Base-by-base conservation (phyloP, 2,797 vertebrate species). In the Nannoperca australis region DNA sequence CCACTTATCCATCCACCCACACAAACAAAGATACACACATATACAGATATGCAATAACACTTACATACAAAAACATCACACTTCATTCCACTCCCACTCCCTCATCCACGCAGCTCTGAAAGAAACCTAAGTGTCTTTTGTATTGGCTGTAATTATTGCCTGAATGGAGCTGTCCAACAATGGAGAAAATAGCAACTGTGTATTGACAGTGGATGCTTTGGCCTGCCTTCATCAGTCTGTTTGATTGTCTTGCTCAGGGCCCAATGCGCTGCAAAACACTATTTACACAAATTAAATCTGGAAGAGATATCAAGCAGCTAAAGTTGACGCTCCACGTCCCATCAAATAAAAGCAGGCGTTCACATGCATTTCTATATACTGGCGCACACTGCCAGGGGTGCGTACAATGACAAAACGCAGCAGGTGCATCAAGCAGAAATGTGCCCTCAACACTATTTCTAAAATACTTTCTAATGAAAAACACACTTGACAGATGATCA, bases 161-260 rank as follows among this genome's bases (percentile, higher is more conserved):
- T 86, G 78, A 91, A 89, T 86, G 70, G 84, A 90, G 50, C 77
- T 86, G 79, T 84, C 76, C 79, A 89, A 84, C 83, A 91, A 90
- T 88, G 58, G 77, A 85, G 55, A 62, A 76, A 89, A 85, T 63
- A 90, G 79, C 70, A 56, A 63, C 53, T 58, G 60, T 67, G 72
- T 75, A 70, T 85, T 89, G 89, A 89, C 90, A 86, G 76, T 63
- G 14, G 64, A 79, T 17, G 60, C 70, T 62, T 78, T 63, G 65
- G 47, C 66, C 71, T 62, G 64, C 69, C 66, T 73, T 76, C 80
- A 65, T 82, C 72, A 69, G 50, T 60, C 56, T 53, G 56, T 73
- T 55, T 83, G 62, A 81, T 84, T 88, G 78, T 82, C 61, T 76
- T 34, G 42, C 68, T 75, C 65, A 42, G 38, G 54, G 34, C 40